Evolutionary conservation across 2,888 invertebrate species (phyloP), one percentile per base, ranked within the genome.

Genomic region (Eubasilissa splendida): DNA sequence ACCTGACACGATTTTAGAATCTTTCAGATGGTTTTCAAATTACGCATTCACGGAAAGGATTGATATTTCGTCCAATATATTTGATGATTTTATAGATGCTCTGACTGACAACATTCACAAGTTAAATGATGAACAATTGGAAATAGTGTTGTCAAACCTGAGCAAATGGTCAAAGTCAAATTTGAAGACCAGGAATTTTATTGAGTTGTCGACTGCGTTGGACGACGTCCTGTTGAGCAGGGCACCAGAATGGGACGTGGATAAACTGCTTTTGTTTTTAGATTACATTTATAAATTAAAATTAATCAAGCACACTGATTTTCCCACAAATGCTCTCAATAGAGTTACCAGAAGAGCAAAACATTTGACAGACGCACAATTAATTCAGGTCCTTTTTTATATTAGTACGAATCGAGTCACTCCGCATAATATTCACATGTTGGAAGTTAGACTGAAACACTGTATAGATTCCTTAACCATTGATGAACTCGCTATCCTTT

Each of bases 31-130:
- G 71, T 73, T 73, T 11, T 73, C 71, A 12, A 73, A 73, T 56
- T 73, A n/a, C n/a, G 58, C 58, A 56, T 12, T 33, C 11, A 33
- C 11, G 7, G 71, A 73, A 56, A 14, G 56, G 12, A 73, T 73
- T 58, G 54, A 73, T 31, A 73, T 73, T n/a, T 73, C 71, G 3
- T 73, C 71, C 8, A 73, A 73, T 73, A 56, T 73, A 73, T 73
- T 73, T 56, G 71, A 73, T 9, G n/a, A 14, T 31, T 56, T 56
- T 58, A 56, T 73, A 54, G 71, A 73, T 33, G 12, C 71, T 58
- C 56, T 73, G 10, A n/a, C 71, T 58, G 71, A 73, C 12, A 73
- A 73, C n/a, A 73, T 73, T 12, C 31, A 73, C 7, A 31, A 73
- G 10, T 73, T 73, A 5, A 73, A 50, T n/a, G 56, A 73, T 42